These are phyloP conservation scores for Athripsodes cinereus DNA, from an alignment of 2,888 invertebrate genomes.

Conservation along the genomic window DNA sequence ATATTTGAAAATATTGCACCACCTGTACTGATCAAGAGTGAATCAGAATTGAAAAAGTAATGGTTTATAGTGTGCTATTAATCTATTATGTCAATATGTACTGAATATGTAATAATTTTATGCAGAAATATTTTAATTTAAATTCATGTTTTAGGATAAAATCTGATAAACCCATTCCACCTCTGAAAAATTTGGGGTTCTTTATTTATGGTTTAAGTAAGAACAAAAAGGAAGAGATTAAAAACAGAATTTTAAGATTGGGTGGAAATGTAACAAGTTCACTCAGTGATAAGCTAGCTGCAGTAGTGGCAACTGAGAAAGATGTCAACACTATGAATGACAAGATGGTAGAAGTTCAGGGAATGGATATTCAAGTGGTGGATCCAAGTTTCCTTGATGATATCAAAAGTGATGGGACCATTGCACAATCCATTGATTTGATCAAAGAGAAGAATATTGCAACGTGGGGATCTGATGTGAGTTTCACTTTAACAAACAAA, in stretches of 20 bases:
- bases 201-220: constrained; percentile 56
- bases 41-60: constrained; percentile 38
- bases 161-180: constrained; percentile 38
- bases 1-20: constrained; percentile 51
- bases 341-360: constrained; percentile 61
- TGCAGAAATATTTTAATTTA: neutral
- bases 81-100: neutral
- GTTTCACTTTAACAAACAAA: no score
- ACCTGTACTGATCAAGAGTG: constrained; percentile 47
- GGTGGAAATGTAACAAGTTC: constrained; percentile 70
- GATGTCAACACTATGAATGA: constrained; percentile 62
- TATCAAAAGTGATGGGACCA: constrained; percentile 54
- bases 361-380: constrained; percentile 72
- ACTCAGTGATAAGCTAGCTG: constrained; percentile 60
- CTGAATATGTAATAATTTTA: neutral
- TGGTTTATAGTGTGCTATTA: constrained; percentile 7
- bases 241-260: constrained; percentile 60
- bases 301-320: constrained; percentile 64
- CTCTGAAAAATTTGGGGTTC: constrained; percentile 75
- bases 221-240: constrained; percentile 55
- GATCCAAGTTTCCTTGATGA: constrained; percentile 69
- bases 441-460: constrained; percentile 70
- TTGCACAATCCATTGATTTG: constrained; percentile 54
- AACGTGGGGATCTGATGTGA: constrained; percentile 79
- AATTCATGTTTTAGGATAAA: constrained; percentile 7